phyloP scores from a whole-genome alignment of 2,888 invertebrate genomes.

The Dermolepida albohirtum region DNA sequence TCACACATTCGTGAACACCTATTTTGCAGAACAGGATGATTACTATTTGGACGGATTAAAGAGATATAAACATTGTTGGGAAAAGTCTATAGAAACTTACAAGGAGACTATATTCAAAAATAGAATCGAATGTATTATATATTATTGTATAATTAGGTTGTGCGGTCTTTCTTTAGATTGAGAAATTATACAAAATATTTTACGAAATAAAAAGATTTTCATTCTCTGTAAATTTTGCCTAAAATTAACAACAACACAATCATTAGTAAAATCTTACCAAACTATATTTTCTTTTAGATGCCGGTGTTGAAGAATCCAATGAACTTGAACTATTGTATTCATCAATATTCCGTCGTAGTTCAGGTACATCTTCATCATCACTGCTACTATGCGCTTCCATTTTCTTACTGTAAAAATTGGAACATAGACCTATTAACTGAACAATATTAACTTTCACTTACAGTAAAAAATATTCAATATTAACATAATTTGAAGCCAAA shows the following conservation, averaged over 20 bases:
- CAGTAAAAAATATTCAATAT: constrained; percentile 92
- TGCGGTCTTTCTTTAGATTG: constrained; percentile 55
- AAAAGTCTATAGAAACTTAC: no score
- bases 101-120: no score
- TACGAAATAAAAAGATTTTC: background rate
- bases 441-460: constrained; percentile 64
- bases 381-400: constrained; percentile 66
- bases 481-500: constrained; percentile 88
- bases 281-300: constrained; percentile 63
- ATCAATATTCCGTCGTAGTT: constrained; percentile 60
- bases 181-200: no score
- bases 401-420: constrained; percentile 47
- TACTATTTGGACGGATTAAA: no score
- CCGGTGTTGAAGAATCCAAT: constrained; percentile 68
- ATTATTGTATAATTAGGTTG: no score
- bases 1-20: no score
- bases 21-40: no score
- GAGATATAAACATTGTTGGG: no score
- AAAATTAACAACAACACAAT: background rate
- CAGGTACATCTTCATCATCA: constrained; percentile 67
- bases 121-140: no score
- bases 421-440: background rate
- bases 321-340: constrained; percentile 66
- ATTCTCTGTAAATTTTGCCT: background rate
- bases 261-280: constrained; percentile 41